Conservation (phyloP, 2,797 vertebrate species). For the Xenentodon cancila region DNA sequence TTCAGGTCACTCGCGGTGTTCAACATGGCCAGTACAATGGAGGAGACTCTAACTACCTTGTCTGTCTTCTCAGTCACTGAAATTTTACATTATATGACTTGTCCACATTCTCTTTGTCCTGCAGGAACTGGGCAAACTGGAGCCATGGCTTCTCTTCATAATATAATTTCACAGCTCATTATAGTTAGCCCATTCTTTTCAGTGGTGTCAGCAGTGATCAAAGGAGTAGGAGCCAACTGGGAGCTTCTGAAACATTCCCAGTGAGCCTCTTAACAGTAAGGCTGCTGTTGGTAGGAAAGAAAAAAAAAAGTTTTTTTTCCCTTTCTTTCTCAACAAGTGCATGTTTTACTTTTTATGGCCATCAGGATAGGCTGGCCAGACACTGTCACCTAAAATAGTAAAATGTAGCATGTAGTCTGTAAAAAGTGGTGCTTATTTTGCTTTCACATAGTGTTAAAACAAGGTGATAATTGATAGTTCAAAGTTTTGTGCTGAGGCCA, state of each 20-base stretch:
- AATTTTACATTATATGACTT: slow-evolving; percentile 63
- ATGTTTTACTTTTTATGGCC: too few relatives aligned
- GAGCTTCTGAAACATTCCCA: background rate
- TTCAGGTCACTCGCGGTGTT: slow-evolving; percentile 45
- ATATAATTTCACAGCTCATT: slow-evolving; percentile 83
- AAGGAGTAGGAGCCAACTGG: background rate
- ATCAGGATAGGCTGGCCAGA: too few relatives aligned
- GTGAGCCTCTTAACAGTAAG: background rate
- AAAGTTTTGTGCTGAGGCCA: too few relatives aligned
- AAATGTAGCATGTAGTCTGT: too few relatives aligned
- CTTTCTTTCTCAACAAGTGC: too few relatives aligned
- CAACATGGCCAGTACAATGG: slow-evolving; percentile 9
- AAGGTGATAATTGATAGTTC: too few relatives aligned
- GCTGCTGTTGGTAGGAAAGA: too few relatives aligned
- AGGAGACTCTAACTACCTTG: slow-evolving; percentile 14
- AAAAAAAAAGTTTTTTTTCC: too few relatives aligned
- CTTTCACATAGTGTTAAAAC: too few relatives aligned
- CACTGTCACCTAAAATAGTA: too few relatives aligned
- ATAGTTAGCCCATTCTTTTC: slow-evolving; percentile 64
- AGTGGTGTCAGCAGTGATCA: slow-evolving; percentile 56
- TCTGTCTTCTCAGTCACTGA: slow-evolving; percentile 55
- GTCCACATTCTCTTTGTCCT: slow-evolving; percentile 61
- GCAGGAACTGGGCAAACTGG: slow-evolving; percentile 59
- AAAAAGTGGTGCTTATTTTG: too few relatives aligned
- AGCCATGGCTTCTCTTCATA: slow-evolving; percentile 59